Percentiles rank a stretch among this genome's conserved stretches.
phyloP scores from a whole-genome alignment of 2,888 invertebrate genomes.

The Hedya salicella region DNA sequence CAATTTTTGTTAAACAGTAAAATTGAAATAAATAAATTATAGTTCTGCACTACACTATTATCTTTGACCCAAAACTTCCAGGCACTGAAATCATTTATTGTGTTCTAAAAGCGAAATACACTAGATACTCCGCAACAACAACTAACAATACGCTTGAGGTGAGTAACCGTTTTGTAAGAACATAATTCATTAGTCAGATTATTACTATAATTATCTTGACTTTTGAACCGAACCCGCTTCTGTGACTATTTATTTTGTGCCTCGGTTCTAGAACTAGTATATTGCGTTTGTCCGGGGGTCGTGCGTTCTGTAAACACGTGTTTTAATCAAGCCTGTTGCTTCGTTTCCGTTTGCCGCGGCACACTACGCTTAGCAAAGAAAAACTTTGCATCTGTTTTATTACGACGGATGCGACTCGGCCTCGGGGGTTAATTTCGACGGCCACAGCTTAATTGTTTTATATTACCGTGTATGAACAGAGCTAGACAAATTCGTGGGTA shows the following conservation, averaged over 20 bases:
- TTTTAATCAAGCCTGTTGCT: slow-evolving; percentile 85
- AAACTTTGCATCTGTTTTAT: slow-evolving; percentile 85
- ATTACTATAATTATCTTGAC: not conserved
- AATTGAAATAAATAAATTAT: no score
- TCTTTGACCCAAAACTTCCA: no score
- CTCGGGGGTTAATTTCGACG: slow-evolving; percentile 80
- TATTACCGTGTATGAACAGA: slow-evolving; percentile 53
- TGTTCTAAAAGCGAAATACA: no score
- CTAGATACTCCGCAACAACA: no score
- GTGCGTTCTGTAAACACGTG: slow-evolving; percentile 83
- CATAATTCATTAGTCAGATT: no score
- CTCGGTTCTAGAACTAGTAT: slow-evolving; percentile 42
- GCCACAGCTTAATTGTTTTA: slow-evolving; percentile 75
- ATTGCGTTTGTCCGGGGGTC: slow-evolving; percentile 73
- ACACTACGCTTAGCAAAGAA: slow-evolving; percentile 79
- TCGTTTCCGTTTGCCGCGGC: slow-evolving; percentile 78
- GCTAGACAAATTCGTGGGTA: slow-evolving; percentile 3
- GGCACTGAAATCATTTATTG: no score
- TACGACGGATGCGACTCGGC: slow-evolving; percentile 78
- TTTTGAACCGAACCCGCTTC: not conserved
- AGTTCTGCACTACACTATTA: no score
- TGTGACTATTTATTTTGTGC: not conserved
- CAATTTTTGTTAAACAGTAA: no score
- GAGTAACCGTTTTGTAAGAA: no score
- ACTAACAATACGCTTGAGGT: no score